These are phyloP conservation scores for Streblospio benedicti DNA, from an alignment of 1,140 invertebrate genomes.

Conservation along the genomic window DNA sequence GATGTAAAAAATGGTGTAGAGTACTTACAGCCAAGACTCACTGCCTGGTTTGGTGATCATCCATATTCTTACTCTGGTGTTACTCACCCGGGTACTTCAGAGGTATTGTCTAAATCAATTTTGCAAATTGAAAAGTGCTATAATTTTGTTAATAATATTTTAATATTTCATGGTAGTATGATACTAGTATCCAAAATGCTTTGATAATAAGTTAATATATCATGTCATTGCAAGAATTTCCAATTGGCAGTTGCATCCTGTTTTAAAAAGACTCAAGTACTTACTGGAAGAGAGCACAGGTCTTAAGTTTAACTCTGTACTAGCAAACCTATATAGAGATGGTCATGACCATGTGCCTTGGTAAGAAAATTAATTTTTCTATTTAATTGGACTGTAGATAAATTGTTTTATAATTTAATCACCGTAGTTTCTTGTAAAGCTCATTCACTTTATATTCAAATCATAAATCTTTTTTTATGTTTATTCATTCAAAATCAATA, in stretches of 20 bases:
- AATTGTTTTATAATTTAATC: too few species aligned
- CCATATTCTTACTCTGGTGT: conserved; percentile 49
- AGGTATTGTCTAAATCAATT: not conserved
- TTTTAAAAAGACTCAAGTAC: conserved; percentile 29
- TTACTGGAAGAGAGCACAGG: conserved; percentile 39
- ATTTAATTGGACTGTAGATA: too few species aligned
- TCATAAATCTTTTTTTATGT: too few species aligned
- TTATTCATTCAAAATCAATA: too few species aligned
- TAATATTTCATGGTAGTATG: too few species aligned
- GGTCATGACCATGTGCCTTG: conserved; percentile 50
- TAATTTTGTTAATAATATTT: not conserved
- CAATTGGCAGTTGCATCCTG: conserved; percentile 19
- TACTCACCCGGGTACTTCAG: conserved; percentile 40
- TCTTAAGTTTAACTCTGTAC: conserved; percentile 49
- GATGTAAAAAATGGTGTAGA: conserved; percentile 39
- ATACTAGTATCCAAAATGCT: too few species aligned
- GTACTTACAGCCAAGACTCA: conserved; percentile 46
- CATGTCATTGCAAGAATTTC: not conserved
- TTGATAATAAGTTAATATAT: not conserved
- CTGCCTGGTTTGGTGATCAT: conserved; percentile 51
- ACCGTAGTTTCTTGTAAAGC: too few species aligned
- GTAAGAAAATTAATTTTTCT: too few species aligned
- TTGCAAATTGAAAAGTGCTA: not conserved
- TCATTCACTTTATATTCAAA: too few species aligned
- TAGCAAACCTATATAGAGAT: conserved; percentile 49